Evolutionary conservation across 2,797 vertebrate species (phyloP).

Genomic region (Streptopelia turtur): DNA sequence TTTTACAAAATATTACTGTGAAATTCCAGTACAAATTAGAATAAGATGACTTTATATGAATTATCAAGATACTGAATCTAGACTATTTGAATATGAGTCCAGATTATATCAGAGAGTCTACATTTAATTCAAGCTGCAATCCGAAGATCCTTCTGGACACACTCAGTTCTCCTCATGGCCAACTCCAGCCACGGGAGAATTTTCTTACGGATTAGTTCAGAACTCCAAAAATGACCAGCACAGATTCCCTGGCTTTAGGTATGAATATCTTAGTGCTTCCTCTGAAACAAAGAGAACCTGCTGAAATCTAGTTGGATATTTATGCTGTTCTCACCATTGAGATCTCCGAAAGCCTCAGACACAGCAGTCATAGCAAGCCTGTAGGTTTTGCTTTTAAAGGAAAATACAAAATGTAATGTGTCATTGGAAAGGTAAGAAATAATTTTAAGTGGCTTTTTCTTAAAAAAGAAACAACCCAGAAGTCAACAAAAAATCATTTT

Average conservation of each 20-base stretch:
- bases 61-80: neutral
- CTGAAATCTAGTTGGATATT: neutral
- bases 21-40: neutral
- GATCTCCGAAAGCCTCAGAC: neutral
- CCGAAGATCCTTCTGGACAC: neutral
- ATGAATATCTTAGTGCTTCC: neutral
- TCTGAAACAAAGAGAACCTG: neutral
- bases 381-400: neutral
- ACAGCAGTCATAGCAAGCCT: neutral
- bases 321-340: neutral
- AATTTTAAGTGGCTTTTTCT: neutral
- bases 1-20: neutral
- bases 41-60: neutral
- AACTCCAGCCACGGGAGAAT: neutral
- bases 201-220: slow-evolving; percentile 21
- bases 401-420: neutral
- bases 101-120: neutral
- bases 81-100: neutral
- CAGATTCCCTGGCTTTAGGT: neutral
- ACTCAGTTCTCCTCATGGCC: neutral
- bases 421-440: neutral
- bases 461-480: neutral
- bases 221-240: neutral
- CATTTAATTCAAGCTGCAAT: neutral
- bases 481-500: neutral